Evolutionary conservation across 2,113 vertebrate genomes (phyloP), one percentile per base, ranked within the genome.

Genomic region (Brachyhypopomus gauderio): DNA sequence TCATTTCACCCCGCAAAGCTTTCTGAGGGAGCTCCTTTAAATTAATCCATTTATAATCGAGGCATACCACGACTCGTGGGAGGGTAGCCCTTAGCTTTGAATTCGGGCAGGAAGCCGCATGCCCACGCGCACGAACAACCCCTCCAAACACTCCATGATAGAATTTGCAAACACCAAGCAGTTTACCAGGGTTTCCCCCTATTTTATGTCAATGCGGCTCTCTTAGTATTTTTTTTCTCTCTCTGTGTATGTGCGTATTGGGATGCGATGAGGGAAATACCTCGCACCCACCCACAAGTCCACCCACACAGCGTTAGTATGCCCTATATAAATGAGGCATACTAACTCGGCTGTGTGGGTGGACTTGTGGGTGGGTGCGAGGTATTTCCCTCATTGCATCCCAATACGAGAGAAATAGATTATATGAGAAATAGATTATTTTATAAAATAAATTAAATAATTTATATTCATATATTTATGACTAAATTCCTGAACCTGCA

Each of bases 31-130:
- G 56, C 67, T 19, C 63, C 70, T 73, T 77, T 38, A 83, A 86
- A 84, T 52, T n/a, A 81, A 80, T 63, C 23, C 23, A 79, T 88
- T 81, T 86, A 81, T 83, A 86, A 86, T 83, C 75, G 71, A 85
- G 75, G 64, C 80, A 80, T 83, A 80, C 81, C 58, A 60, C 58
- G 41, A 75, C 4, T 34, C 60, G 83, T 85, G 77, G 85, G 80
- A 81, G 78, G 70, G 27, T 69, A 78, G 77, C 75, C 71, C 75
- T 73, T 60, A 63, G 77, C 71, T 79, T 72, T 70, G 67, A 78
- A 60, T 38, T 73, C 72, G 75, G 25, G 75, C 60, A 62, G 72
- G n/a, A 85, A 52, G 25, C 66, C 25, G 63, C 80, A 60, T 67
- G 77, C 74, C 58, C 72, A 22, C 76, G 17, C 20, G 55, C 59